Percentiles rank a stretch among this genome's conserved stretches.
These are phyloP conservation scores for Eubucco bourcierii DNA, from an alignment of 2,113 vertebrate species.

Conservation along the genomic window DNA sequence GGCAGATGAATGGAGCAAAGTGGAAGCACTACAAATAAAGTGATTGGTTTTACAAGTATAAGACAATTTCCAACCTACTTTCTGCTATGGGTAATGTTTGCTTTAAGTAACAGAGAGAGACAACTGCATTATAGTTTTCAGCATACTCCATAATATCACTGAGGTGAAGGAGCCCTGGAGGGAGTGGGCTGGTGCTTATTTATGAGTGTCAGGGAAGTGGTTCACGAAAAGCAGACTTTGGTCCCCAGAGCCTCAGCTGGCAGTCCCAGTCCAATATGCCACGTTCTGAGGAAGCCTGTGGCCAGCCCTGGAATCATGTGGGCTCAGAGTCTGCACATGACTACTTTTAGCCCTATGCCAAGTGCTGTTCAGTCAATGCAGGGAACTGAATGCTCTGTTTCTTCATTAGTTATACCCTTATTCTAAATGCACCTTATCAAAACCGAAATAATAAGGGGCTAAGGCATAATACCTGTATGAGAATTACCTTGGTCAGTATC, in stretches of 20 bases:
- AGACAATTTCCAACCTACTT: background rate
- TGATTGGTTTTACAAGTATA: background rate
- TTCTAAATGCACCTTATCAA: background rate
- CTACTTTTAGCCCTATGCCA: fast-evolving
- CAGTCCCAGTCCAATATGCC: background rate
- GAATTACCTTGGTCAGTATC: background rate
- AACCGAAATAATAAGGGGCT: background rate
- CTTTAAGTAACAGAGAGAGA: background rate
- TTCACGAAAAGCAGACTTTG: background rate
- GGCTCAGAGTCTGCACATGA: background rate
- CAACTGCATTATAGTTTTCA: background rate
- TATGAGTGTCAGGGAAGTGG: background rate
- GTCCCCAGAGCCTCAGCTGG: background rate
- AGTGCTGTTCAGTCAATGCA: background rate
- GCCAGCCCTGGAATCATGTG: background rate
- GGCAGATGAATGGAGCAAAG: background rate
- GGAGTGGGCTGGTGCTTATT: background rate
- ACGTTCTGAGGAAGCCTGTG: background rate
- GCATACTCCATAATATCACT: background rate
- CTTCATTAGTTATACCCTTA: background rate
- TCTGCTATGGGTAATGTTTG: background rate
- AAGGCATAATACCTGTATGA: background rate
- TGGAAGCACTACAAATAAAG: background rate
- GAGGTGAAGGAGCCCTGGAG: background rate
- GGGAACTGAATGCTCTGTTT: background rate